These are phyloP conservation scores for Enchytraeus crypticus DNA, from an alignment of 2,888 invertebrate genomes.

Conservation along the genomic window DNA sequence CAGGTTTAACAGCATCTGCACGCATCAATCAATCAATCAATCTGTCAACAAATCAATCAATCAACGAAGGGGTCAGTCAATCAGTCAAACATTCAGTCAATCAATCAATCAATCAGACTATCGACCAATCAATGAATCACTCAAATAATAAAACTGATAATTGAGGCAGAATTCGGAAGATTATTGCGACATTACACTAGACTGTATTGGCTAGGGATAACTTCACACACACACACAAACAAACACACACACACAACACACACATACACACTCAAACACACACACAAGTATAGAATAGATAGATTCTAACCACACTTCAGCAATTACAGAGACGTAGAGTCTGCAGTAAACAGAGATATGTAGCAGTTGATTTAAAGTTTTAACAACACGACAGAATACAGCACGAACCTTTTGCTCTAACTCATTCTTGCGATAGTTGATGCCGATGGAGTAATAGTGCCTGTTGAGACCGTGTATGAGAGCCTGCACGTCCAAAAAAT, in stretches of 20 bases:
- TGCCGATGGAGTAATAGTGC: conserved; percentile 98
- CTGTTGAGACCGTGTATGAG: conserved; percentile 96
- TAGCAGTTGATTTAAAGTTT: neutral
- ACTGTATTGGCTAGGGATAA: too few relatives aligned
- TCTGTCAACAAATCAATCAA: neutral
- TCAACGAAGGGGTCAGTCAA: too few relatives aligned
- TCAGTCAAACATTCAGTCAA: too few relatives aligned
- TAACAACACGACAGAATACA: too few relatives aligned
- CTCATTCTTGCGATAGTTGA: conserved; percentile 97
- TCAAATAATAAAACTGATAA: too few relatives aligned
- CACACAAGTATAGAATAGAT: neutral
- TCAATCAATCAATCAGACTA: too few relatives aligned
- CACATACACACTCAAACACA: neutral
- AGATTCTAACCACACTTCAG: neutral
- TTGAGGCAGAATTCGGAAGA: too few relatives aligned
- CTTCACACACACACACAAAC: too few relatives aligned
- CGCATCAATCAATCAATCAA: conserved; percentile 1
- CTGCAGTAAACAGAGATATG: neutral
- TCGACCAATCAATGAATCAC: neutral
- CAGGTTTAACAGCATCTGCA: conserved; percentile 82
- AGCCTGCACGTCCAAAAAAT: conserved; percentile 59
- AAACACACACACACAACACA: too few relatives aligned
- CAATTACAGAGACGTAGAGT: neutral
- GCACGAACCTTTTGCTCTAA: conserved; percentile 73
- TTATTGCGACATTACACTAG: too few relatives aligned